phyloP scores from a whole-genome alignment of 2,888 invertebrate species.

The Andricus curvator region DNA sequence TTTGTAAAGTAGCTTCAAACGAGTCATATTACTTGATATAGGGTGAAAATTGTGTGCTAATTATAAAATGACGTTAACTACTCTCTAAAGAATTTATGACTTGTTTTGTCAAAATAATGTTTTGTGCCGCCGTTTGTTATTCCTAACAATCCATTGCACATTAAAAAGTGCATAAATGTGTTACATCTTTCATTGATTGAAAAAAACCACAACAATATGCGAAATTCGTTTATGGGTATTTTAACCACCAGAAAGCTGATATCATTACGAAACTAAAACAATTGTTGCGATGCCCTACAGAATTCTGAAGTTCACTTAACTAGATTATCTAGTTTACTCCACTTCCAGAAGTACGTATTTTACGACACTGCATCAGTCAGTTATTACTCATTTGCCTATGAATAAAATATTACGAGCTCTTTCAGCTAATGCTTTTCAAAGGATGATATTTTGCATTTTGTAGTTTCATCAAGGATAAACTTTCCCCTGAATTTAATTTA shows the following conservation, averaged over 20 bases:
- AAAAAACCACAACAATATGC: background rate
- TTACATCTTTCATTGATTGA: background rate
- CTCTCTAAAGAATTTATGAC: background rate
- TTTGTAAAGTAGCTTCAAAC: conserved; percentile 10
- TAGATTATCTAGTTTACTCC: background rate
- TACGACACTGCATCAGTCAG: conserved; percentile 20
- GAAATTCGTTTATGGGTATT: background rate
- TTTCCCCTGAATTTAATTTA: conserved; percentile 3
- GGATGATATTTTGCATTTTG: conserved; percentile 19
- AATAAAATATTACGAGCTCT: background rate
- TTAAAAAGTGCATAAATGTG: background rate
- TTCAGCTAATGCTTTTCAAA: conserved; percentile 8
- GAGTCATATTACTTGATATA: conserved; percentile 6
- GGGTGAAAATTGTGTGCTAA: background rate
- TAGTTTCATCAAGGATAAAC: background rate
- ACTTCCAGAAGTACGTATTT: conserved; percentile 19
- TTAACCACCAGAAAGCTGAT: background rate
- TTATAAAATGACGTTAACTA: conserved; percentile 14
- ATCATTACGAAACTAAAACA: background rate
- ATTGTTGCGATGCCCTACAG: background rate
- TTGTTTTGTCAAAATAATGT: background rate
- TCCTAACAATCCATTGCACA: too few relatives aligned
- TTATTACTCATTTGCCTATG: conserved; percentile 32
- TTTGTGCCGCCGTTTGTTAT: background rate
- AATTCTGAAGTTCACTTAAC: too few relatives aligned